Evolutionary conservation across 2,888 invertebrate genomes (phyloP), one percentile per base, ranked within the genome.

Genomic region (Criorhina ranunculi): DNA sequence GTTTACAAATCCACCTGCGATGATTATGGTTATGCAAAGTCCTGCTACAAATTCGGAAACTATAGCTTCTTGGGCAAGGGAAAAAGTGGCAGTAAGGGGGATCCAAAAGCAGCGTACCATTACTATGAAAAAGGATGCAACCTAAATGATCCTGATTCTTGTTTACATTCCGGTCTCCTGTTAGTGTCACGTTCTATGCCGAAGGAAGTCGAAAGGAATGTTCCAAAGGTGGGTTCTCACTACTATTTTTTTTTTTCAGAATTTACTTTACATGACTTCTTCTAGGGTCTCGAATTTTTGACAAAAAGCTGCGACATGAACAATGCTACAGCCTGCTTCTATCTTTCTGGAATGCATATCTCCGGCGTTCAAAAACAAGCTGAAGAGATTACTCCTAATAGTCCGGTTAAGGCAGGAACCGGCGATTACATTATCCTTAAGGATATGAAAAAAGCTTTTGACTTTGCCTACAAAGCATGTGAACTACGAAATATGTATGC

Each of bases 1-100:
- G 94, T 98, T 6, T 99, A 95, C 90, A 95, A 95, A 92, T 94
- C 93, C 49, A 99, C 98, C 91, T 99, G 99, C 91, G 96, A 98
- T 89, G 95, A 96, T 81, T 95, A 95, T 88, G 95, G 96, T 83
- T 96, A 94, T 90, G 95, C 95, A 5, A 96, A 95, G 90, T 98
- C 98, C 89, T 99, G 99, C 91, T 94, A 95, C 87, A 98, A 98
- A 91, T 96, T 94, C 90, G 99, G 96, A 2, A 96, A 95, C 88
- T 96, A 95, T 87, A 93, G 93, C 51, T 90, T 95, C 80, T 88
- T 95, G 1, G 96, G 96, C 60, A 94, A 94, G 90, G 95, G 95
- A 44, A 91, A 91, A 60, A 91, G 90, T 60, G 91, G 91, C 40
- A 90, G 91, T 78, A 94, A 94, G 87, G 93, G 93, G 15, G 94